These are phyloP conservation scores for Clarias batrachus DNA, from an alignment of 2,113 vertebrate genomes.

Conservation along the genomic window DNA sequence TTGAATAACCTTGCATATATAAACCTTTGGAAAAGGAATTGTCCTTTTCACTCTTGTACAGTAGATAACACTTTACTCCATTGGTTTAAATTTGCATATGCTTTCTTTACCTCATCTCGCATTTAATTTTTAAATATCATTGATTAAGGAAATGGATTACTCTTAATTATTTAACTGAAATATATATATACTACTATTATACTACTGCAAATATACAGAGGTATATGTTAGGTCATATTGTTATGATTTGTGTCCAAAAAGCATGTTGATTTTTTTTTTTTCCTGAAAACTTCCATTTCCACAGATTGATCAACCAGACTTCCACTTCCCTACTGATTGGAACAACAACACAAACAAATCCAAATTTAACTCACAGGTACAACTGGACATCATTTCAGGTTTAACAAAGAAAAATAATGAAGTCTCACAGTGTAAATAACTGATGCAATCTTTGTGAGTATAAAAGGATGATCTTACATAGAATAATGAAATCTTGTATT, in stretches of 20 bases:
- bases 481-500: slow-evolving; percentile 45
- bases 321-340: slow-evolving; percentile 81
- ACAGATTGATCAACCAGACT: slow-evolving; percentile 90
- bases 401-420: neutral
- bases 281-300: slow-evolving; percentile 34
- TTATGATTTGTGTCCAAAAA: neutral
- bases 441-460: neutral
- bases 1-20: neutral
- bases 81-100: neutral
- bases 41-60: neutral
- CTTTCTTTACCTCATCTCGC: neutral
- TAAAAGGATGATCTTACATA: neutral
- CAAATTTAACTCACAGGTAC: slow-evolving; percentile 72
- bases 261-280: neutral
- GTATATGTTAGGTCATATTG: neutral
- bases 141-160: neutral
- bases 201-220: neutral
- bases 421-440: neutral
- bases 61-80: neutral
- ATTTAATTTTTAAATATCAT: neutral
- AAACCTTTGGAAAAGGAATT: neutral
- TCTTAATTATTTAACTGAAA: neutral
- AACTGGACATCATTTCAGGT: neutral
- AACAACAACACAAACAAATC: slow-evolving; percentile 68
- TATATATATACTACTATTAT: too few species aligned